phyloP scores from a whole-genome alignment of 2,797 vertebrate species.

The Darevskia nairensis region DNA sequence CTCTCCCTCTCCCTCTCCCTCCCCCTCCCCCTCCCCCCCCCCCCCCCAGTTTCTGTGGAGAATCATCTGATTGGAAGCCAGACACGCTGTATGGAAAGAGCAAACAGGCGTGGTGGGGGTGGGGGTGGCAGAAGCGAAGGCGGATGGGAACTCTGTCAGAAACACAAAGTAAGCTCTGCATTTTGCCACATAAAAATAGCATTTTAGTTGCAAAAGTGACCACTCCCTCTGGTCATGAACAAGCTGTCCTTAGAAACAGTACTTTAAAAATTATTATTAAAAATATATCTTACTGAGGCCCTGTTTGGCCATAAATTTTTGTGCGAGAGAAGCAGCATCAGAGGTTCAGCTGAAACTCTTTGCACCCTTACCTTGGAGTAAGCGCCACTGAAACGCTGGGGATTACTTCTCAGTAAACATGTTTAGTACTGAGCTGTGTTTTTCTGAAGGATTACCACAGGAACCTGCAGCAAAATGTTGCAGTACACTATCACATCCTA shows the following conservation, averaged over 20 bases:
- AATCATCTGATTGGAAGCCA: not conserved
- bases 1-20: not conserved
- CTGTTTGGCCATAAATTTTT: not conserved
- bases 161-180: slow-evolving; percentile 30
- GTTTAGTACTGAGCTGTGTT: too few relatives aligned
- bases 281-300: not conserved
- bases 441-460: not conserved
- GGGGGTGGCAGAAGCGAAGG: not conserved
- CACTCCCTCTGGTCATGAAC: not conserved
- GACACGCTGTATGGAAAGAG: slow-evolving; percentile 1
- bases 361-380: not conserved
- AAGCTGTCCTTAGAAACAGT: slow-evolving; percentile 36
- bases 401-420: not conserved
- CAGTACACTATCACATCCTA: not conserved
- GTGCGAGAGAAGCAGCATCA: not conserved
- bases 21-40: not conserved
- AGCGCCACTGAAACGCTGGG: not conserved
- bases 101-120: not conserved
- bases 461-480: not conserved
- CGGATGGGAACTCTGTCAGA: not conserved
- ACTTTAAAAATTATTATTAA: too few relatives aligned
- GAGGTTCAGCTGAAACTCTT: not conserved
- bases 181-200: slow-evolving; percentile 49
- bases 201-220: not conserved
- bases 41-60: fast-evolving